phyloP scores from a whole-genome alignment of 2,888 invertebrate genomes.

The Melieria crassipennis region DNA sequence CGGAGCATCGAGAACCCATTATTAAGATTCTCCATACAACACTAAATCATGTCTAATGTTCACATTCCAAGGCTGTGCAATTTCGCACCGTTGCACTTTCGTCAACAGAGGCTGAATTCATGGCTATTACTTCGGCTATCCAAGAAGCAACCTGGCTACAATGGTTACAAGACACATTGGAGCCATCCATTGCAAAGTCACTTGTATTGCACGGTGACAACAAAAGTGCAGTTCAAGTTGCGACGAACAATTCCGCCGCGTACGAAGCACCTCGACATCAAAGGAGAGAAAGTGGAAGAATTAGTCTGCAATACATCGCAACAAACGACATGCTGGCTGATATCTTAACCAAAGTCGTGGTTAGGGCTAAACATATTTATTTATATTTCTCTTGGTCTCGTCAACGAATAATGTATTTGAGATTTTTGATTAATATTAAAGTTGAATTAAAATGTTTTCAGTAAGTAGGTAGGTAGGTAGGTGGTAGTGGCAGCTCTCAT shows the following conservation, averaged over 20 bases:
- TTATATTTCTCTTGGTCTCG: constrained; percentile 12
- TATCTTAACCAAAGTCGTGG: constrained; percentile 21
- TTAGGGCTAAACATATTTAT: no score
- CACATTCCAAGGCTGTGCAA: constrained; percentile 14
- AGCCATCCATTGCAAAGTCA: no score
- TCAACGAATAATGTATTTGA: no score
- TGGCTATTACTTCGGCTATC: constrained; percentile 32
- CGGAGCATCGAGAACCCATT: no score
- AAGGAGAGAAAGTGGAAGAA: neutral
- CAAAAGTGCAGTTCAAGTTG: constrained; percentile 22
- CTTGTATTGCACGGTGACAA: neutral
- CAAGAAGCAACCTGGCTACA: constrained; percentile 37
- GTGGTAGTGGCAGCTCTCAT: no score
- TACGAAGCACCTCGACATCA: constrained; percentile 25
- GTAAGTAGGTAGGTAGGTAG: no score
- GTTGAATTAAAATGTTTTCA: no score
- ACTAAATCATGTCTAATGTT: no score
- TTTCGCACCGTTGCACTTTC: constrained; percentile 26
- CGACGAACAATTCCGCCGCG: constrained; percentile 18
- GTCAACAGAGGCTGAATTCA: constrained; percentile 24
- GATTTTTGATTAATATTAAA: no score
- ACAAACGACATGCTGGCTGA: constrained; percentile 18
- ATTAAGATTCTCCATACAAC: no score
- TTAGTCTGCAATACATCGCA: constrained; percentile 7
- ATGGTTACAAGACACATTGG: constrained; percentile 23